Evolutionary conservation across 2,113 vertebrate species (phyloP), one percentile per base, ranked within the genome.

Genomic region (Calidris pygmaea): DNA sequence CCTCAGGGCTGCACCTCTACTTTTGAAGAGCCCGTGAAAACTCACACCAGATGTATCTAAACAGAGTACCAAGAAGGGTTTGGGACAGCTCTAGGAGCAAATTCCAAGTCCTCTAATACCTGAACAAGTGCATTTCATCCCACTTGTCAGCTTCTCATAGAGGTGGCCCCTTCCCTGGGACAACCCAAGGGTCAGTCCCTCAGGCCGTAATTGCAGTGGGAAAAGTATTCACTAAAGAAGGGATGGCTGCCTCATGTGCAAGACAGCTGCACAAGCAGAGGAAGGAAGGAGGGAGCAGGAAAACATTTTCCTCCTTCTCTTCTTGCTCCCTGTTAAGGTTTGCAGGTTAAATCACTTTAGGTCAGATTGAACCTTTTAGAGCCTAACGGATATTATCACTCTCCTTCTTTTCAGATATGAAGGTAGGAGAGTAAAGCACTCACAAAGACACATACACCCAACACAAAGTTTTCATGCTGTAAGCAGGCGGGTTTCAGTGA

Each of bases 221-320:
- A 68, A 85, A 80, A 86, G 3, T 90, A 48, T n/a, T 43, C 13
- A 29, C 47, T 56, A 73, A 78, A 68, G 32, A 83, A 63, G 10
- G 18, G 43, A 52, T 4, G 9, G 26, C 12, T 90, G 45, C 14
- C n/a, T 58, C 6, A 8, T 0, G 0, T 58, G 30, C 18, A 58
- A 58, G 20, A 24, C 37, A 52, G 41, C 35, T 79, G 60, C 9
- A 32, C 12, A n/a, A 58, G 32, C 8, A 55, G 41, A 56, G 41
- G 20, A 43, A 80, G 34, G 29, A 70, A 75, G 41, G 35, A 71
- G 17, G 9, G 34, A 89, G 50, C 14, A 59, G 73, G 29, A 59
- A 27, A 10, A 47, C 10, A 2, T 62, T 90, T 73, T 77, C 53
- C 30, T 77, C n/a, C 20, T 39, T 37, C 3, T 39, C 35, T 74